phyloP scores from a whole-genome alignment of 2,888 invertebrate genomes.

The Strigamia crassipes region DNA sequence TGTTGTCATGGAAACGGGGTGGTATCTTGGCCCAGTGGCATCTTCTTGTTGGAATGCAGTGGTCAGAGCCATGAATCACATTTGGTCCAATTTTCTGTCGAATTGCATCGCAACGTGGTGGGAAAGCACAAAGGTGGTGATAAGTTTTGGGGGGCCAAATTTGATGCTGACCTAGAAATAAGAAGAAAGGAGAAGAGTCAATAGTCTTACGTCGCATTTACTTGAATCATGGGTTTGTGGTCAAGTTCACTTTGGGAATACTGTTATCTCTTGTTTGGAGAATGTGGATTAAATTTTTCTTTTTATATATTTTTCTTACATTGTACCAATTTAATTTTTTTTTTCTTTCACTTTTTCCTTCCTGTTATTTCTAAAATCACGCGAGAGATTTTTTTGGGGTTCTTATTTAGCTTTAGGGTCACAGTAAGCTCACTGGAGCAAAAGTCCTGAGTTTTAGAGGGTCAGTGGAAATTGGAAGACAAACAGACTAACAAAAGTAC shows the following conservation, averaged over 20 bases:
- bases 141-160: slow-evolving; percentile 32
- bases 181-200: slow-evolving; percentile 26
- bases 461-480: slow-evolving; percentile 24
- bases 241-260: slow-evolving; percentile 23
- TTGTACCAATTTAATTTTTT: not conserved
- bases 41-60: slow-evolving; percentile 39
- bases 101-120: slow-evolving; percentile 44
- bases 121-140: slow-evolving; percentile 42
- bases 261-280: slow-evolving; percentile 16
- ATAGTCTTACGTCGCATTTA: slow-evolving; percentile 19
- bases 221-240: slow-evolving; percentile 23
- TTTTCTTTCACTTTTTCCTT: not conserved
- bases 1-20: slow-evolving; percentile 34
- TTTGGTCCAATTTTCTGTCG: slow-evolving; percentile 45
- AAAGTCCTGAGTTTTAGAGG: not conserved
- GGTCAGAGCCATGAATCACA: slow-evolving; percentile 44
- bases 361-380: not conserved
- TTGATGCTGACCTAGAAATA: slow-evolving; percentile 42
- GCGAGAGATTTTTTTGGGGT: not conserved
- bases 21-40: slow-evolving; percentile 30
- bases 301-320: not conserved
- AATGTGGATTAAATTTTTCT: not conserved
- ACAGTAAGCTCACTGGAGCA: not conserved
- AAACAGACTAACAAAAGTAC: not conserved
- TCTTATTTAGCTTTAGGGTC: slow-evolving; percentile 3